Evolutionary conservation across 2,888 invertebrate species (phyloP), one percentile per base, ranked within the genome.

Genomic region (Melinaea menophilus): DNA sequence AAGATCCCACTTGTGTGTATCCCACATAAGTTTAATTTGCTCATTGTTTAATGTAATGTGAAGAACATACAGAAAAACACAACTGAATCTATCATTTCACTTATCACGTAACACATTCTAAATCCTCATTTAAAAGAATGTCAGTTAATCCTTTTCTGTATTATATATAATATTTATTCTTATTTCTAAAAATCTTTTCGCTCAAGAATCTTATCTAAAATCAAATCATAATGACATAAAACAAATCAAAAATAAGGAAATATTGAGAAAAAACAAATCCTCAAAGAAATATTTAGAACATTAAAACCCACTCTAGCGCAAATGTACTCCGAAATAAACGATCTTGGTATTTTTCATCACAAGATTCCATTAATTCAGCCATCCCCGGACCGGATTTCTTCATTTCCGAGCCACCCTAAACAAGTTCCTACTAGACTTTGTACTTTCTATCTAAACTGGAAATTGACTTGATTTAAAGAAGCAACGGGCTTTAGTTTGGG

Each of bases 341-440:
- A 76, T 72, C 65, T 69, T 55, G 75, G 76, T 79, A 74, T 76
- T 75, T 75, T 74, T 76, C 74, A 72, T 71, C 72, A 76, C 74
- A 74, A 77, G 79, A 82, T 84, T 81, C 82, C 80, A 84, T 85
- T 84, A 82, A 77, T 74, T 74, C 73, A 69, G 70, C 73, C 72
- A 70, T 69, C 72, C 76, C 68, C 67, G 67, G 76, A 74, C 82
- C 83, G 85, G 85, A 85, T 82, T 78, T 79, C 78, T 84, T 85
- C 82, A 86, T 85, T 85, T 86, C 85, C 85, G 85, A 75, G 75
- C 71, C 74, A 75, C 73, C 75, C 75, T 71, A 66, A 72, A 69
- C 71, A 69, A 55, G 46, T 34, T 48, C 47, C 56, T 57, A 57
- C 33, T 60, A 55, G 51, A 51, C 51, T 65, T 67, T 63, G 22